phyloP scores from a whole-genome alignment of 2,113 vertebrate species.

The Hippocampus mohnikei region DNA sequence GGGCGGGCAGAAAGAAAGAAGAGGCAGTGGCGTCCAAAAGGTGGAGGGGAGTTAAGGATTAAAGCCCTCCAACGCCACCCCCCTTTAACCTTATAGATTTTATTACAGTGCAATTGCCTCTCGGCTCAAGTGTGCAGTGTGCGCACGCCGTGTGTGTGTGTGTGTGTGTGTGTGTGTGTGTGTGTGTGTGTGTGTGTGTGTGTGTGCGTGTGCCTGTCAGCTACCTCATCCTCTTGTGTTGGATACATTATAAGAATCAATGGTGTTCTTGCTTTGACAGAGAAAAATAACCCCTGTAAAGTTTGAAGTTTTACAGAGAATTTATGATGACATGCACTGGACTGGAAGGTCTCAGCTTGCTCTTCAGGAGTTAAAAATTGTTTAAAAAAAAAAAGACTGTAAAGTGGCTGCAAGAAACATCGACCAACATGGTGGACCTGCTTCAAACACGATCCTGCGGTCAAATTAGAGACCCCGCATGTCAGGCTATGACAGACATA shows the following conservation, averaged over 20 bases:
- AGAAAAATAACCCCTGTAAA: background rate
- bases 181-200: background rate
- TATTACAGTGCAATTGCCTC: conserved; percentile 75
- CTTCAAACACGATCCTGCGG: too few species aligned
- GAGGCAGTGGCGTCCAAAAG: conserved; percentile 9
- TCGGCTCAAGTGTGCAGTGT: conserved; percentile 46
- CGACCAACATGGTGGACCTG: too few species aligned
- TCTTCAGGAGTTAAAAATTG: too few species aligned
- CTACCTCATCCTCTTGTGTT: conserved; percentile 1
- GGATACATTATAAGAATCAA: background rate
- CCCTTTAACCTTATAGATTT: conserved; percentile 59
- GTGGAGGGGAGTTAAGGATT: conserved; percentile 44
- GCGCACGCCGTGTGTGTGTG: background rate
- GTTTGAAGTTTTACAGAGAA: background rate
- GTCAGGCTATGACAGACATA: too few species aligned
- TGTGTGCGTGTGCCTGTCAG: background rate
- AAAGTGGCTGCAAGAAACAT: background rate
- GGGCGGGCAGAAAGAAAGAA: conserved; percentile 35
- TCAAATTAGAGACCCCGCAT: too few species aligned
- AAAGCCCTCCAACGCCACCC: conserved; percentile 19
- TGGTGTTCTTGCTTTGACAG: background rate
- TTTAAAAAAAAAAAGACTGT: background rate
- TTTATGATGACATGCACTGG: background rate
- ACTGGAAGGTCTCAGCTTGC: background rate
- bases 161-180: background rate